A percentile compares a stretch with the other conserved stretches of the same genome.
Conservation (phyloP, 2,888 invertebrate species). For the Molanna angustata region DNA sequence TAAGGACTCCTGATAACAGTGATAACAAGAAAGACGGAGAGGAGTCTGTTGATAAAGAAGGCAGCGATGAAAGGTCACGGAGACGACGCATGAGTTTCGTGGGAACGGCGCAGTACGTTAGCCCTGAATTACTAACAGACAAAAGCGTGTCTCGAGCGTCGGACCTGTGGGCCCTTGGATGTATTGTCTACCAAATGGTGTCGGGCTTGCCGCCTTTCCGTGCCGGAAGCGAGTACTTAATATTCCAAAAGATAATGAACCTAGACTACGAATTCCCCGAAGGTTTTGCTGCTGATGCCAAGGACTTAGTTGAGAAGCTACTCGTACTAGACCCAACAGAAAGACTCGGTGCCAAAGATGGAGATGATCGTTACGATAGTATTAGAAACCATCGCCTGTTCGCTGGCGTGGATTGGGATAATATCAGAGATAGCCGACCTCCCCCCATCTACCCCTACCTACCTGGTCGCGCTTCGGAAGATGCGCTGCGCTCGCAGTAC, state of each 20-base stretch:
- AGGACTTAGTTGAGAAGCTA: constrained; percentile 82
- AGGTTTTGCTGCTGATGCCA: constrained; percentile 82
- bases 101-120: constrained; percentile 98
- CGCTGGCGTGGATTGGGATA: constrained; percentile 76
- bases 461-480: constrained; percentile 67
- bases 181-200: constrained; percentile 96
- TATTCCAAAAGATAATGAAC: constrained; percentile 92
- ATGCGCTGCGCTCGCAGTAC: constrained; percentile 64
- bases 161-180: constrained; percentile 97
- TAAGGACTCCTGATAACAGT: constrained; percentile 47
- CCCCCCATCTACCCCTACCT: constrained; percentile 81
- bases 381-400: constrained; percentile 89
- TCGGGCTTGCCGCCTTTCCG: constrained; percentile 91
- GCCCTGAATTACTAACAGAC: constrained; percentile 90
- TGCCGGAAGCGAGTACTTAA: constrained; percentile 89
- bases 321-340: constrained; percentile 77
- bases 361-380: constrained; percentile 68
- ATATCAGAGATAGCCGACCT: constrained; percentile 71
- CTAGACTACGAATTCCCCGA: constrained; percentile 90
- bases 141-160: constrained; percentile 73
- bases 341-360: constrained; percentile 79
- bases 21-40: constrained; percentile 30
- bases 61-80: constrained; percentile 44
- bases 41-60: constrained; percentile 37
- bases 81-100: constrained; percentile 84